Base-by-base conservation (phyloP, 2,113 vertebrate genomes). In the Malurus cyaneus region DNA sequence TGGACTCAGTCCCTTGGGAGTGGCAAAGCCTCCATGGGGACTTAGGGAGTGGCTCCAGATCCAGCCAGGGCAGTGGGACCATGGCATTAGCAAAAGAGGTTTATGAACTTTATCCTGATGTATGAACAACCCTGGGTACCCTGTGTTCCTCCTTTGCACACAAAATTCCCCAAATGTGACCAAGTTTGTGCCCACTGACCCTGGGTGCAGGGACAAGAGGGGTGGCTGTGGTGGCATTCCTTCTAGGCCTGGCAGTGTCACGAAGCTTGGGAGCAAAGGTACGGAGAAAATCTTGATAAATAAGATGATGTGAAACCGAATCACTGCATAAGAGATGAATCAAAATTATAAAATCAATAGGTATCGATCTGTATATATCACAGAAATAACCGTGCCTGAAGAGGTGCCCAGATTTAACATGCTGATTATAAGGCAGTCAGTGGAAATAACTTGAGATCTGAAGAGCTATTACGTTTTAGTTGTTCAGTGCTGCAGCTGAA, bases 281-380 rank as follows among this genome's bases (percentile, higher is more conserved):
- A 17, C 1, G 4, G 62, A 73, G 64, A 88, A 80, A 66, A 92
- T 44, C 54, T 90, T 96, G 95, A 97, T 92, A 92, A 97, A 97
- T 96, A 96, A 91, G 89, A 49, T 74, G 69, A 81, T 86, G 79
- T 77, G 94, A 90, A 94, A 89, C 86, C 50, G 88, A 87, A 95
- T 84, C 89, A 67, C 76, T 95, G 88, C 64, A 74, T 57, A 61
- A 61, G 78, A 92, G 91, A 93, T 97, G 93, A 95, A 92, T 97
- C 94, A 97, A 96, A 96, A 97, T 97, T 97, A 97, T 92, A 96
- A 95, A 97, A 97, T 97, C 97, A 77, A 97, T 97, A 95, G 72
- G 56, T 93, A 97, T 97, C 16, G 94, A 97, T 96, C 88, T 91
- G 89, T 95, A 94, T 97, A 97, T 95, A 96, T 97, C 96, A 96